Evolutionary conservation across 2,888 invertebrate genomes (phyloP).

Genomic region (Corbicula japonica): DNA sequence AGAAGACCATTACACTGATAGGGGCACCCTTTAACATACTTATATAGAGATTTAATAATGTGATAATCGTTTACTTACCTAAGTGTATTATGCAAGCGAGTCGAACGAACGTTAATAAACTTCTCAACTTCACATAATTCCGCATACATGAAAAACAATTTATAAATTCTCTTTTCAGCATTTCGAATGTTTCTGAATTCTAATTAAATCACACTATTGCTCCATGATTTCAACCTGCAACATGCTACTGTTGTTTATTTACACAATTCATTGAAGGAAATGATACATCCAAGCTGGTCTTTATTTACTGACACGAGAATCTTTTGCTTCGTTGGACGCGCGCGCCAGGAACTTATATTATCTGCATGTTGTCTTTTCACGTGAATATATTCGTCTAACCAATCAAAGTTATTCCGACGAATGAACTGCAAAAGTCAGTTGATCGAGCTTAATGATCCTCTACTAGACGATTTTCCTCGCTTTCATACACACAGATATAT

Average conservation of each 20-base stretch:
- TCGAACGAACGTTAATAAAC: slow-evolving; percentile 37
- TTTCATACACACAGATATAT: slow-evolving; percentile 43
- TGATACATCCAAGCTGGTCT: slow-evolving; percentile 33
- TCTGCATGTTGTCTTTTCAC: slow-evolving; percentile 41
- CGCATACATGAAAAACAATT: slow-evolving; percentile 11
- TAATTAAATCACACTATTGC: slow-evolving; percentile 11
- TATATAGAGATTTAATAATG: slow-evolving; percentile 35
- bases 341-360: slow-evolving; percentile 42
- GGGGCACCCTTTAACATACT: slow-evolving; percentile 28
- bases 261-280: slow-evolving; percentile 38
- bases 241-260: slow-evolving; percentile 36
- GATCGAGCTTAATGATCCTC: slow-evolving; percentile 18
- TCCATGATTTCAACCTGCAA: slow-evolving; percentile 9
- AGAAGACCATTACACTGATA: slow-evolving; percentile 19
- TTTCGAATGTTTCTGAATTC: slow-evolving; percentile 22
- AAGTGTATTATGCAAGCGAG: slow-evolving; percentile 45
- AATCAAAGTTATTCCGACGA: slow-evolving; percentile 36
- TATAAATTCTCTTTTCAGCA: slow-evolving; percentile 33
- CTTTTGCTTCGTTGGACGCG: slow-evolving; percentile 54
- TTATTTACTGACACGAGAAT: slow-evolving; percentile 40
- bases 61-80: slow-evolving; percentile 52
- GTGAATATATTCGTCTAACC: slow-evolving; percentile 31
- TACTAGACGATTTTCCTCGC: slow-evolving; percentile 37
- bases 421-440: slow-evolving; percentile 26
- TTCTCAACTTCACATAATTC: slow-evolving; percentile 35